phyloP scores from a whole-genome alignment of 1,140 invertebrate genomes.

The Aphelenchoides fujianensis region DNA sequence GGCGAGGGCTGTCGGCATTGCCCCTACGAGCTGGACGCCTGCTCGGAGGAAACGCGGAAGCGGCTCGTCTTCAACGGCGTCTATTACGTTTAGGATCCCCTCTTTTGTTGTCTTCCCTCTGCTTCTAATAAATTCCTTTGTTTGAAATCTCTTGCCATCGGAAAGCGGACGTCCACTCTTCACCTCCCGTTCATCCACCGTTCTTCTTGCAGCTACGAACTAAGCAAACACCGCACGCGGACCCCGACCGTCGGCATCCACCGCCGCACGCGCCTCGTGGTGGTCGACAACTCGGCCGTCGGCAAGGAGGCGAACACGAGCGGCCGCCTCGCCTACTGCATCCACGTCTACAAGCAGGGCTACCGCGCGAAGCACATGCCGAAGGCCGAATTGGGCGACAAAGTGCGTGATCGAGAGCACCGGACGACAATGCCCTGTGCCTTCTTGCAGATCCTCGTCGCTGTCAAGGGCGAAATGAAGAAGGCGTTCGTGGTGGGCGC shows the following conservation, averaged over 20 bases:
- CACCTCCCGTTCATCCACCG: too few species aligned
- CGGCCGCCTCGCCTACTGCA: slow-evolving; percentile 76
- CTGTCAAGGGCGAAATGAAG: slow-evolving; percentile 92
- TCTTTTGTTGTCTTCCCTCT: slow-evolving; percentile 16
- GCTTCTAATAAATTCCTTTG: slow-evolving; percentile 24
- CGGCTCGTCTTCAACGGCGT: slow-evolving; percentile 43
- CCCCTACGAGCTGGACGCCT: slow-evolving; percentile 55
- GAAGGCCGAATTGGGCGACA: slow-evolving; percentile 83
- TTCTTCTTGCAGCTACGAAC: slow-evolving; percentile 53
- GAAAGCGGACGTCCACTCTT: neutral
- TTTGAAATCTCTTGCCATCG: neutral
- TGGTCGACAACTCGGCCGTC: slow-evolving; percentile 91
- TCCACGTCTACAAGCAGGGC: slow-evolving; percentile 66
- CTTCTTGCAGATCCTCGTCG: slow-evolving; percentile 75
- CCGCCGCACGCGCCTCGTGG: slow-evolving; percentile 73
- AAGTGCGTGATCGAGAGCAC: slow-evolving; percentile 63
- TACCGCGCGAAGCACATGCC: slow-evolving; percentile 50
- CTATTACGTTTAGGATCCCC: slow-evolving; percentile 48
- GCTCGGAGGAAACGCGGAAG: slow-evolving; percentile 38
- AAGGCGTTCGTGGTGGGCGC: slow-evolving; percentile 86
- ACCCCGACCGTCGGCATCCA: slow-evolving; percentile 62
- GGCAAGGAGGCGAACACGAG: slow-evolving; percentile 87
- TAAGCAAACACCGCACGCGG: slow-evolving; percentile 52
- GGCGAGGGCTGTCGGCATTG: slow-evolving; percentile 60
- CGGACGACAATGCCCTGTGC: neutral